A percentile compares a stretch with the other conserved stretches of the same genome.
These are phyloP conservation scores for Laticauda colubrina DNA, from an alignment of 2,113 vertebrate genomes.

Conservation along the genomic window DNA sequence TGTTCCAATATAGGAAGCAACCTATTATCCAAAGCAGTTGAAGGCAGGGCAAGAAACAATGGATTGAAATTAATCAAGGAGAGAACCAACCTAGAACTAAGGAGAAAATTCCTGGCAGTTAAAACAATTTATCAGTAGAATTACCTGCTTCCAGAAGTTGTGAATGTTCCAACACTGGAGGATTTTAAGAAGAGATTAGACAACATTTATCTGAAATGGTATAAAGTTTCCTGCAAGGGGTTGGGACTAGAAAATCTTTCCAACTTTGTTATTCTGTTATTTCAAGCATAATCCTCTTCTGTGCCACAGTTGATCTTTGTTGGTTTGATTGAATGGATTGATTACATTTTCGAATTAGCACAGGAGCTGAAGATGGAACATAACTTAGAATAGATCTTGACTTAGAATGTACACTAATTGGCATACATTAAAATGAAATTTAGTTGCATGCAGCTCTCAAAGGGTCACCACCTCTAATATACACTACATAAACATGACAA, in stretches of 20 bases:
- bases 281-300: background rate
- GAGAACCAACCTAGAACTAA: background rate
- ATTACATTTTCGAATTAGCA: background rate
- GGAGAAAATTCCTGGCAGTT: background rate
- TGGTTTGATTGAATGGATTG: background rate
- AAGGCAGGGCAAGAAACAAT: background rate
- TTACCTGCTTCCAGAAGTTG: background rate
- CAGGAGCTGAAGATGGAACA: background rate
- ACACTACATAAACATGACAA: too few relatives aligned
- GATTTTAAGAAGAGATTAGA: background rate
- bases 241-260: background rate
- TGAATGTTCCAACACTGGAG: background rate
- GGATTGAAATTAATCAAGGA: background rate
- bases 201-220: background rate
- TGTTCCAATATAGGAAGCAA: background rate
- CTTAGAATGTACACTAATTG: too few relatives aligned
- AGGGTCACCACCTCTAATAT: too few relatives aligned
- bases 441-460: too few relatives aligned
- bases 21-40: background rate
- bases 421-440: too few relatives aligned
- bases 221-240: background rate
- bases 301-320: background rate
- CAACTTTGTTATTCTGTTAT: background rate
- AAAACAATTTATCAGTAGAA: background rate
- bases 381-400: too few relatives aligned